These are phyloP conservation scores for Cotesia chilonis DNA, from an alignment of 1,140 invertebrate species.

Conservation along the genomic window DNA sequence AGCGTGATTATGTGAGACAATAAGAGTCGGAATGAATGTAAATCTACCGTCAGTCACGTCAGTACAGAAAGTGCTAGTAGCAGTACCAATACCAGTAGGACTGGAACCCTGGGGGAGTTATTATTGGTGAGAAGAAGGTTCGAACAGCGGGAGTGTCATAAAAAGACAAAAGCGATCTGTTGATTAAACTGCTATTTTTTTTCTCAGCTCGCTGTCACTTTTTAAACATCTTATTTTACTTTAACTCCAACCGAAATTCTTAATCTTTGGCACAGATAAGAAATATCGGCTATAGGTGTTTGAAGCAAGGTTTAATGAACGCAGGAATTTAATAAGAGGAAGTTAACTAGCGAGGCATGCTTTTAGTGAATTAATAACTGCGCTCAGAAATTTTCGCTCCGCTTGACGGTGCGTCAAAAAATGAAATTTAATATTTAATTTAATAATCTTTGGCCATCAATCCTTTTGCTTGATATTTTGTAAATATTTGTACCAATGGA, in stretches of 20 bases:
- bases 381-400: constrained; percentile 17
- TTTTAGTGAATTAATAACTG: constrained; percentile 10
- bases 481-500: no score
- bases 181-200: constrained; percentile 3
- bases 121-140: constrained; percentile 8
- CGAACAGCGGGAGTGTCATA: constrained; percentile 5
- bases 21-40: constrained; percentile 8
- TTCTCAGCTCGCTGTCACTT: not conserved
- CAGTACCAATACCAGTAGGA: no score
- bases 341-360: constrained; percentile 15
- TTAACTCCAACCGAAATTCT: not conserved
- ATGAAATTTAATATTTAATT: not conserved
- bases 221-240: not conserved
- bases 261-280: not conserved
- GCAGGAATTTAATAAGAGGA: constrained; percentile 16
- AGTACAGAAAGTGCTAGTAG: no score
- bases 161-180: not conserved
- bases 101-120: constrained; percentile 6
- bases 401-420: constrained; percentile 13
- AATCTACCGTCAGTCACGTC: not conserved
- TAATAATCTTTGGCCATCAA: no score
- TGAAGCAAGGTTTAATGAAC: not conserved
- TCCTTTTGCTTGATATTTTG: no score
- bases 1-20: not conserved
- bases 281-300: not conserved